These are phyloP conservation scores for Hippopotamyrus pictus DNA, from an alignment of 2,797 vertebrate species.

Conservation along the genomic window DNA sequence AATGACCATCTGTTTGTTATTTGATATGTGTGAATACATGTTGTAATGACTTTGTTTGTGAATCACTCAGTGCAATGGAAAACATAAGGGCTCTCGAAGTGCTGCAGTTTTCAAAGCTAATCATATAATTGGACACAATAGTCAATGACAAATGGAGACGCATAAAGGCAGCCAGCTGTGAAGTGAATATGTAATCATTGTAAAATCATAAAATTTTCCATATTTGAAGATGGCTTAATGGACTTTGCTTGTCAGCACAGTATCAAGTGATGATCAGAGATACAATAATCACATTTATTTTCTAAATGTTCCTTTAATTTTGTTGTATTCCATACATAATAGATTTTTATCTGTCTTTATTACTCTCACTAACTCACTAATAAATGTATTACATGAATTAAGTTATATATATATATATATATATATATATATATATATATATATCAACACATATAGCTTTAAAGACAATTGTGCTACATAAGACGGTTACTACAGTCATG, in stretches of 20 bases:
- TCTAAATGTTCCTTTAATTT: slow-evolving; percentile 44
- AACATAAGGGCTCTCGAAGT: slow-evolving; percentile 98
- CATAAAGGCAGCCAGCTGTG: slow-evolving; percentile 99
- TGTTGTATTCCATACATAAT: neutral
- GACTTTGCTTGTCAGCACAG: slow-evolving; percentile 85
- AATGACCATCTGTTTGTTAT: slow-evolving; percentile 99
- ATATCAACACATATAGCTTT: neutral
- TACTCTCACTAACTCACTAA: neutral
- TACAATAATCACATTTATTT: slow-evolving; percentile 50
- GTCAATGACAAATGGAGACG: slow-evolving; percentile 99
- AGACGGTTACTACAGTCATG: neutral
- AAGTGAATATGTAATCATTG: slow-evolving; percentile 99
- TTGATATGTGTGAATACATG: slow-evolving; percentile 99
- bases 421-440: no score
- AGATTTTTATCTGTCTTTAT: neutral
- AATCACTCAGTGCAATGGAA: slow-evolving; percentile 96
- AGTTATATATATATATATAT: neutral
- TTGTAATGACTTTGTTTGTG: slow-evolving; percentile 99
- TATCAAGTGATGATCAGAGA: slow-evolving; percentile 68
- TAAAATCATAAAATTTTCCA: slow-evolving; percentile 99
- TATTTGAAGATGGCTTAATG: slow-evolving; percentile 98
- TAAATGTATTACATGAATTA: neutral
- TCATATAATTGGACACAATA: slow-evolving; percentile 99
- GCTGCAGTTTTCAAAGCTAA: slow-evolving; percentile 99
- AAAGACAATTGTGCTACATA: neutral